phyloP scores from a whole-genome alignment of 35 echinoderm and acorn worm genomes.

The Anneissia japonica region DNA sequence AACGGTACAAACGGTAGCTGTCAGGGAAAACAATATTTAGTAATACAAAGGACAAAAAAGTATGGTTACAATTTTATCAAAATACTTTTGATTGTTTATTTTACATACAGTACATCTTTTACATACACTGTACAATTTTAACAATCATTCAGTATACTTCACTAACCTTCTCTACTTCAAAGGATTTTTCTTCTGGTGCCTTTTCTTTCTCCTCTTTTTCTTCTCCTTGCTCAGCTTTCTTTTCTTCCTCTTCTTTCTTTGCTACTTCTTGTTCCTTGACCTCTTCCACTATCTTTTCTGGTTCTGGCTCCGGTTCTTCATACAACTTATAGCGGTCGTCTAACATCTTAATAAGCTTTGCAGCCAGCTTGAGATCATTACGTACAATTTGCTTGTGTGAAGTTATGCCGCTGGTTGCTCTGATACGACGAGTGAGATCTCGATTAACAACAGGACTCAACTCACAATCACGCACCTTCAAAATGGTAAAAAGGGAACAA shows the following conservation, averaged over 20 bases:
- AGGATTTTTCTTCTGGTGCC: neutral
- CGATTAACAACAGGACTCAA: constrained; percentile 81
- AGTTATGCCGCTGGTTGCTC: constrained; percentile 74
- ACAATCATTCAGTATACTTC: neutral
- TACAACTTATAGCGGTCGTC: constrained; percentile 63
- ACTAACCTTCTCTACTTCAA: constrained; percentile 25
- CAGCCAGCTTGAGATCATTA: constrained; percentile 73
- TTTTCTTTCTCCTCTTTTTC: constrained; percentile 15
- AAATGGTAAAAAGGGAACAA: too few species aligned
- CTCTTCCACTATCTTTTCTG: neutral
- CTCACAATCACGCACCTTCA: constrained; percentile 83
- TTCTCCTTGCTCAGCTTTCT: neutral
- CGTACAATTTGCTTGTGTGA: constrained; percentile 76
- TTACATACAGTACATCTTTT: too few species aligned
- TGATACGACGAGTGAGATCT: constrained; percentile 72
- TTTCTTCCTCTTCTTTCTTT: constrained; percentile 45
- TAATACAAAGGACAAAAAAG: neutral
- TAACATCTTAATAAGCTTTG: constrained; percentile 65
- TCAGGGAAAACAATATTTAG: neutral
- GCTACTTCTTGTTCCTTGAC: constrained; percentile 33
- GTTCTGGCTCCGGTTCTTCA: constrained; percentile 18
- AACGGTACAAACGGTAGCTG: neutral
- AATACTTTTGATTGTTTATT: neutral
- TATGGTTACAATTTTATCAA: neutral
- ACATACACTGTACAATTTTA: too few species aligned